These are phyloP conservation scores for Decapterus maruadsi DNA, from an alignment of 2,797 vertebrate species.

Conservation along the genomic window DNA sequence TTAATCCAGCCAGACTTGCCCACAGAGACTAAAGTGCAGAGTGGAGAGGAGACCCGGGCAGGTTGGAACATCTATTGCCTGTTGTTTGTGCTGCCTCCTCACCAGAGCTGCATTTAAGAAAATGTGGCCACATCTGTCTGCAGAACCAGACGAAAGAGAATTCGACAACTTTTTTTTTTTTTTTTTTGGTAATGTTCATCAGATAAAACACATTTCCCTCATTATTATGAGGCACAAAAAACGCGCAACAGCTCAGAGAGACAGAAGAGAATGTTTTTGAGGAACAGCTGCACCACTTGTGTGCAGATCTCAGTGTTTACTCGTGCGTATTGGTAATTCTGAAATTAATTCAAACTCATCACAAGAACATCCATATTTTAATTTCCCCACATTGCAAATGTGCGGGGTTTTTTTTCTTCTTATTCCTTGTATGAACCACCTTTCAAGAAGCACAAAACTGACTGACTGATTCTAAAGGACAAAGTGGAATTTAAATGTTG, in stretches of 20 bases:
- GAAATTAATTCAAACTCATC: constrained; percentile 20
- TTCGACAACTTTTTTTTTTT: neutral
- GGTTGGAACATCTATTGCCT: neutral
- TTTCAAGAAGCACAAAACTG: neutral
- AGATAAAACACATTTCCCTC: constrained; percentile 20
- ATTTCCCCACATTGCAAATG: neutral
- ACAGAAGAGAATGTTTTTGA: constrained; percentile 2
- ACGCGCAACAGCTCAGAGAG: neutral
- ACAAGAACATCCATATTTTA: neutral
- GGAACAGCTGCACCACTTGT: constrained; percentile 7
- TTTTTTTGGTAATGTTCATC: neutral
- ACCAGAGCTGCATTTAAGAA: constrained; percentile 34
- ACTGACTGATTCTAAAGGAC: constrained; percentile 9
- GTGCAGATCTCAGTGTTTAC: constrained; percentile 19
- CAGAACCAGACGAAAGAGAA: constrained; percentile 40
- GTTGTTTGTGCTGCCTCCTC: constrained; percentile 11
- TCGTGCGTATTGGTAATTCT: neutral
- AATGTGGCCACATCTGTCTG: constrained; percentile 34
- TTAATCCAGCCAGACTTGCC: constrained; percentile 46
- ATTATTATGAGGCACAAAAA: constrained; percentile 1
- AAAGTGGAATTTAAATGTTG: constrained; percentile 23
- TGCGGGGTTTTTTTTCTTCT: too few relatives aligned
- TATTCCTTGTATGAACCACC: neutral
- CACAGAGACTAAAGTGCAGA: constrained; percentile 30
- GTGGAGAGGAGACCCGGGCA: constrained; percentile 10